Evolutionary conservation across 2,888 invertebrate genomes (phyloP).

Genomic region (Stegana nigrithorax): DNA sequence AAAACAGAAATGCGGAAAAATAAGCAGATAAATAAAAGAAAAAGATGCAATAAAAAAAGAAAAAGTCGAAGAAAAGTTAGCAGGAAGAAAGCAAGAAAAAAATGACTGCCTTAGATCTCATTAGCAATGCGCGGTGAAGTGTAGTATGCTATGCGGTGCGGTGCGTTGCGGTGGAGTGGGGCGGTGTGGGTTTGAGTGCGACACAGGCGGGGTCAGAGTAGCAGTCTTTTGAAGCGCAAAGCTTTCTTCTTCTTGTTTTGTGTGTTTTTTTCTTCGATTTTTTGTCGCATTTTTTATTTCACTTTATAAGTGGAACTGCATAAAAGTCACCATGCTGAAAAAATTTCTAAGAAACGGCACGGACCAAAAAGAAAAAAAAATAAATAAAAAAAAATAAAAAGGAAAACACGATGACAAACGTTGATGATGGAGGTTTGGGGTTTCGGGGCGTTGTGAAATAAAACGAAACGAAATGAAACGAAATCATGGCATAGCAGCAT

Average conservation of each 20-base stretch:
- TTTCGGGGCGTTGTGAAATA: too few relatives aligned
- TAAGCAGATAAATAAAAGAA: too few relatives aligned
- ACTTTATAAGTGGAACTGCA: constrained; percentile 46
- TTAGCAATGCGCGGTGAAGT: constrained; percentile 55
- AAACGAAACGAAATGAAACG: constrained; percentile 4
- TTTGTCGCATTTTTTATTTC: constrained; percentile 17
- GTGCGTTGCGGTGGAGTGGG: constrained; percentile 5
- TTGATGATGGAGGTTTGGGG: too few relatives aligned
- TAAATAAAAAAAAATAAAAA: neutral
- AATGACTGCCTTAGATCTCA: constrained; percentile 52
- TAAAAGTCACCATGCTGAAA: constrained; percentile 27
- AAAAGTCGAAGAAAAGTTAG: neutral
- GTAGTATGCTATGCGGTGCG: neutral
- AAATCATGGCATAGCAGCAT: constrained; percentile 1
- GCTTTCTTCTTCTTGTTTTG: constrained; percentile 7
- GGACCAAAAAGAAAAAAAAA: neutral
- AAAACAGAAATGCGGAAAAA: neutral
- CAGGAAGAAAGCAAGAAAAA: constrained; percentile 8
- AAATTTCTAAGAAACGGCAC: neutral
- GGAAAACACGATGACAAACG: constrained; percentile 1
- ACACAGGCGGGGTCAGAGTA: constrained; percentile 8
- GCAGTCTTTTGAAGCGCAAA: constrained; percentile 37
- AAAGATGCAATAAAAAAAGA: neutral
- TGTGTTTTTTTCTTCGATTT: neutral
- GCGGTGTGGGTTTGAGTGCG: neutral